A percentile compares a stretch with the other conserved stretches of the same genome.
Conservation (phyloP, 2,888 invertebrate species). For the Microplitis manilae region DNA sequence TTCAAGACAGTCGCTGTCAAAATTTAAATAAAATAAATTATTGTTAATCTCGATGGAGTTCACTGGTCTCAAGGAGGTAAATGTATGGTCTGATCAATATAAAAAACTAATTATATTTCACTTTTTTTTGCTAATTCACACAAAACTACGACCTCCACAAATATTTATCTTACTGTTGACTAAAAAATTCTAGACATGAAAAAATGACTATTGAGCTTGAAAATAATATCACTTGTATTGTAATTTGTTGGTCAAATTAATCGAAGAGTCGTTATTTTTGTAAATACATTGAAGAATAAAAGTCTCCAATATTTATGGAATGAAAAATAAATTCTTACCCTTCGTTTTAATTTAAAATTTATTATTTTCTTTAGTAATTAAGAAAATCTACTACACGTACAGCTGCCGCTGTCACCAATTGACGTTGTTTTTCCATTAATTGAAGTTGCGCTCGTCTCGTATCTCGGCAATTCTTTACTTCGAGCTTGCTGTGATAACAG, state of each 20-base stretch:
- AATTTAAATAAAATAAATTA: neutral
- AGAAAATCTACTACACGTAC: conserved; percentile 72
- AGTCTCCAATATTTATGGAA: neutral
- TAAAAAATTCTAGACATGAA: neutral
- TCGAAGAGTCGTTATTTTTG: neutral
- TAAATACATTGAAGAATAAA: neutral
- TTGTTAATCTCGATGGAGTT: neutral
- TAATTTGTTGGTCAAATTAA: conserved; percentile 4
- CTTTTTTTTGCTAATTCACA: neutral
- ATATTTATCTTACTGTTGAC: neutral
- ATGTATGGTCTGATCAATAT: neutral
- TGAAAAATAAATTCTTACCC: conserved; percentile 9
- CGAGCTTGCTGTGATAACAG: conserved; percentile 81
- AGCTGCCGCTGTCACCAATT: conserved; percentile 79
- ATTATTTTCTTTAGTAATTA: conserved; percentile 54
- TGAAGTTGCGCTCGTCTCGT: conserved; percentile 80
- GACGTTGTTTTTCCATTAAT: conserved; percentile 82
- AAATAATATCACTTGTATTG: neutral
- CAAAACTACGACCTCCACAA: neutral
- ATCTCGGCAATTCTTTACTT: conserved; percentile 85
- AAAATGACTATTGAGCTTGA: neutral
- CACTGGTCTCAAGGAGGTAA: neutral
- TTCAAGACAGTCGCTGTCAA: neutral
- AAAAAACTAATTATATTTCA: neutral
- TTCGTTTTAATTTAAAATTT: neutral